Percentiles rank a stretch among this genome's conserved stretches.
phyloP scores from a whole-genome alignment of 2,113 vertebrate species.

The Himantopus leucocephalus region DNA sequence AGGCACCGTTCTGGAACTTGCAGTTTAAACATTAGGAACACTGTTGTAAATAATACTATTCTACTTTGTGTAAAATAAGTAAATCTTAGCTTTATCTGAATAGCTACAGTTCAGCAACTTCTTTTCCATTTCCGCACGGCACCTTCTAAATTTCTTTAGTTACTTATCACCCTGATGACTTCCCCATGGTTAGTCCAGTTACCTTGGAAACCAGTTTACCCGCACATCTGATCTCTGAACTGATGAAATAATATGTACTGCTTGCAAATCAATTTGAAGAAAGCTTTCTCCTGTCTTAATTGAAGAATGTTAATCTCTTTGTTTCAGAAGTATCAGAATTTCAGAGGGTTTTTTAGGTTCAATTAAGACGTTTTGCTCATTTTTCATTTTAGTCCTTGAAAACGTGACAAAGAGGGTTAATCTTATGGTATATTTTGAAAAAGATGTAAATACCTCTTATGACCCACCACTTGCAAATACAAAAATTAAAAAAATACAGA shows the following conservation, averaged over 20 bases:
- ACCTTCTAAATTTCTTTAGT: constrained; percentile 2
- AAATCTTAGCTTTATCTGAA: background rate
- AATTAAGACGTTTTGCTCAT: background rate
- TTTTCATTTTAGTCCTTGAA: background rate
- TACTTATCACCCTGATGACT: constrained; percentile 42
- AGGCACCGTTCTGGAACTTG: background rate
- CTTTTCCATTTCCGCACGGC: background rate
- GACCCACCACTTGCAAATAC: background rate
- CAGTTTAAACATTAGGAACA: background rate
- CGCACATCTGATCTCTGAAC: constrained; percentile 4
- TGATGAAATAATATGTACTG: background rate
- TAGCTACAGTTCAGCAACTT: background rate
- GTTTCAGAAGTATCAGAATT: constrained; percentile 3
- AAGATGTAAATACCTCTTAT: background rate
- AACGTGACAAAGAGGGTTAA: background rate
- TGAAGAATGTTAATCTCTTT: constrained; percentile 23
- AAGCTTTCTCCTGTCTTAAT: constrained; percentile 20
- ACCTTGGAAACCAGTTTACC: constrained; percentile 48
- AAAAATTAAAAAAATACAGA: background rate
- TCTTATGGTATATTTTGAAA: background rate
- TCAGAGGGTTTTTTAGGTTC: background rate
- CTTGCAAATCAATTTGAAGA: background rate
- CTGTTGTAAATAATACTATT: background rate
- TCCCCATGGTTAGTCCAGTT: constrained; percentile 28
- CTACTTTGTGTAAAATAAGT: background rate